Evolutionary conservation across 1,140 invertebrate species (phyloP).

Genomic region (Pseudoatta argentina): DNA sequence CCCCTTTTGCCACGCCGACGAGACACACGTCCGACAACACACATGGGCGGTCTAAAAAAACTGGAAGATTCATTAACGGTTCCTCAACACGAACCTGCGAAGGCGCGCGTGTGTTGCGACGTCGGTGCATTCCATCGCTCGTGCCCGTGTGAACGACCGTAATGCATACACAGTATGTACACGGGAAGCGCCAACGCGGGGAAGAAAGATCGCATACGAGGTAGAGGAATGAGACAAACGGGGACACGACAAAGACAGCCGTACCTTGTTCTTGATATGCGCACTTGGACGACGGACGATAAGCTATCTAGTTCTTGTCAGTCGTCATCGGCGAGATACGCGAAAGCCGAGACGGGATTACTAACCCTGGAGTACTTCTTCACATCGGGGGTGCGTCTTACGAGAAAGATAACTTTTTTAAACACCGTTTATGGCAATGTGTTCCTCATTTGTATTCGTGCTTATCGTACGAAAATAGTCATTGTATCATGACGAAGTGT

Average conservation of each 20-base stretch:
- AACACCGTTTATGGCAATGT: not conserved
- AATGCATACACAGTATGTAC: constrained; percentile 63
- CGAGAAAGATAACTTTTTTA: not conserved
- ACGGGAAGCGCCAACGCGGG: constrained; percentile 29
- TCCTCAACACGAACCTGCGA: constrained; percentile 79
- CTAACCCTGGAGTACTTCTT: constrained; percentile 51
- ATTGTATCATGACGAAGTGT: not conserved
- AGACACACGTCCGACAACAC: constrained; percentile 37
- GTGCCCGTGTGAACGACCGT: constrained; percentile 73
- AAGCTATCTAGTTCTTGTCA: constrained; percentile 78
- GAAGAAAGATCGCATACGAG: constrained; percentile 57
- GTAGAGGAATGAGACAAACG: constrained; percentile 51
- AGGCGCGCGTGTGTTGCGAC: constrained; percentile 66
- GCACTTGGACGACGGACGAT: constrained; percentile 76
- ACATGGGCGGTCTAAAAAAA: constrained; percentile 72
- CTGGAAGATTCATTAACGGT: constrained; percentile 84
- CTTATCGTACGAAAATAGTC: not conserved
- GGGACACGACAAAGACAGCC: constrained; percentile 31
- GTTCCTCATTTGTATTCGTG: not conserved
- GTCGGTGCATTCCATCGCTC: constrained; percentile 66
- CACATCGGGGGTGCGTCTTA: not conserved
- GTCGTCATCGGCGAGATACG: constrained; percentile 81
- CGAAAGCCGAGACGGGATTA: constrained; percentile 80
- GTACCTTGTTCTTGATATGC: constrained; percentile 78
- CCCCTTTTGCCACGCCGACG: not conserved